phyloP scores from a whole-genome alignment of 2,113 vertebrate species.

The Anolis sagrei region DNA sequence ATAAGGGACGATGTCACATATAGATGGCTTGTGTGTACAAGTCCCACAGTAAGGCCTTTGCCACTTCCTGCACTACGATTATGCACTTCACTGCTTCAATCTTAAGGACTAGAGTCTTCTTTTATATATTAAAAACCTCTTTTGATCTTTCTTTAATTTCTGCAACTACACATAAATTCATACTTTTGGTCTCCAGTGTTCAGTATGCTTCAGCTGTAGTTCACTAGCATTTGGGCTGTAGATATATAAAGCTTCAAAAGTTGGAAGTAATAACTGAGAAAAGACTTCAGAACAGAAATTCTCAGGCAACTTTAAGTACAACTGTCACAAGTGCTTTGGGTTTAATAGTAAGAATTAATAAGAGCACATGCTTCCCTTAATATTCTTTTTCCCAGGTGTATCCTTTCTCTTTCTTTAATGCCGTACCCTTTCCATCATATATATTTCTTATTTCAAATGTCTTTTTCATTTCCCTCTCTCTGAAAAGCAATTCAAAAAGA shows the following conservation, averaged over 20 bases:
- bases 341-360: neutral
- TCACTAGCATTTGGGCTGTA: neutral
- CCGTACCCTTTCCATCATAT: slow-evolving; percentile 3
- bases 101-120: neutral
- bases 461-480: neutral
- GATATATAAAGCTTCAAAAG: neutral
- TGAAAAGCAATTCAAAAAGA: neutral
- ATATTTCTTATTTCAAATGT: slow-evolving; percentile 26
- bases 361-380: neutral
- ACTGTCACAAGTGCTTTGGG: neutral
- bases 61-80: neutral
- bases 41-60: neutral
- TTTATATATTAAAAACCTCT: neutral
- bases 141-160: neutral
- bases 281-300: neutral
- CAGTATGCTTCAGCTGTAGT: slow-evolving; percentile 6
- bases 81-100: neutral
- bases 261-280: slow-evolving; percentile 6
- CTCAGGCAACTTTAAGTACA: neutral
- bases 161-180: neutral
- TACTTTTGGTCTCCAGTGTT: neutral
- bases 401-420: neutral
- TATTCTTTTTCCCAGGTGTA: neutral
- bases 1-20: no score
- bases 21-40: no score